Base-by-base conservation (phyloP, 2,113 vertebrate species). In the Cyphotilapia sp. region DNA sequence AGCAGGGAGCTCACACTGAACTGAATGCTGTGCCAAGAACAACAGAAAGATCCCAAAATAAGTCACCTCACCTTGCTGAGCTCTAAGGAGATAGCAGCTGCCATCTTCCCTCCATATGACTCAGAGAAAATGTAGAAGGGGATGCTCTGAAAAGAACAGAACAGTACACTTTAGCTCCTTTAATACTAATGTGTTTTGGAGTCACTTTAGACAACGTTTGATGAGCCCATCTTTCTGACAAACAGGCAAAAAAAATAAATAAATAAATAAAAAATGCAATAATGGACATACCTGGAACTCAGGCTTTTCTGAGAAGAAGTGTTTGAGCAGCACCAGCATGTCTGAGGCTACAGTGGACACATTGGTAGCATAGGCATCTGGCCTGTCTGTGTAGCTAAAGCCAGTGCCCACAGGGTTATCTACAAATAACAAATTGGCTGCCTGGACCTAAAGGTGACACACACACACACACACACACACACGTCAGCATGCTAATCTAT, bases 61-160 rank as follows among this genome's bases (percentile, higher is more conserved):
- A 24, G 42, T 9, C 5, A 7, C 12, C 84, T 89, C 93, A 98
- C 99, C 96, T 98, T 96, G 19, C 94, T 87, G 83, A 99, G 97
- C 22, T 96, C 97, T 88, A 98, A 80, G 12, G 97, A 95, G 89
- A 99, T 96, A 0, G 96, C 98, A 71, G 99, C 97, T 3, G 99
- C 98, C 98, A 99, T 99, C 95, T 99, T 99, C 24, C 99, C 99
- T 89, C 99, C 99, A 0, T 99, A 99, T 2, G 99, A 99, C 93
- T 99, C 99, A 4, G 99, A 99, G 95, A 99, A 99, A 91, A 99
- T 98, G 95, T 98, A 99, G 92, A 99, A 99, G 8, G 98, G 98
- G 80, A 97, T 40, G 4, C 47, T 96, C 99, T 99, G 92, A 83
- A 81, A 22, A 76, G 33, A 83, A 88, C 85, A 88, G 92, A 76